These are phyloP conservation scores for Pogonognathellus flavescens DNA, from an alignment of 1,140 invertebrate species.

Conservation along the genomic window DNA sequence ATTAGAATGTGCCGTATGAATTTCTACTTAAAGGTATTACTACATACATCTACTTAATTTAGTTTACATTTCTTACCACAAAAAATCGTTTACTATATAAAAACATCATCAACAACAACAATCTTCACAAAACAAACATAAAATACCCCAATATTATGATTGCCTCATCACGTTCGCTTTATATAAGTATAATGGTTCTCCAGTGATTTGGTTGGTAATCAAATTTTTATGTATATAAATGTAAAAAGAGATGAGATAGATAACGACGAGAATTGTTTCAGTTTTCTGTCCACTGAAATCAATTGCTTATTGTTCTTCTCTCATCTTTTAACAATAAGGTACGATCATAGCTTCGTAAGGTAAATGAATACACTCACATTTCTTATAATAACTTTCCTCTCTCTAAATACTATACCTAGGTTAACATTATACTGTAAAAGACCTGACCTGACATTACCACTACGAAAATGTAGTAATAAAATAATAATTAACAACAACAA, in stretches of 20 bases:
- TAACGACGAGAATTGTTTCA: too few relatives aligned
- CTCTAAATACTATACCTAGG: not conserved
- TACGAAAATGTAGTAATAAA: not conserved
- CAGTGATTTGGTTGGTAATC: constrained; percentile 8
- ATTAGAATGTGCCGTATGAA: too few relatives aligned
- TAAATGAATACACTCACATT: constrained; percentile 47
- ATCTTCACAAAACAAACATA: too few relatives aligned
- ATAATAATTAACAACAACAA: constrained; percentile 19
- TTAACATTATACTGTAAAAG: not conserved
- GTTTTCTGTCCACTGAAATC: not conserved
- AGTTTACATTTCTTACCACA: too few relatives aligned
- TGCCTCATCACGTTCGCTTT: not conserved
- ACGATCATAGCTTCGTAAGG: constrained; percentile 45
- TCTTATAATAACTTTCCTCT: not conserved
- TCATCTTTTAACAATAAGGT: not conserved
- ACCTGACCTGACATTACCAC: constrained; percentile 26
- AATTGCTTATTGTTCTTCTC: constrained; percentile 18
- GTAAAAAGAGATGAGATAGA: too few relatives aligned
- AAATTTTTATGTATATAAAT: not conserved
- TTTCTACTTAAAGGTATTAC: too few relatives aligned
- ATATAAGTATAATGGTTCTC: not conserved
- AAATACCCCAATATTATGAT: constrained; percentile 4
- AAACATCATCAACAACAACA: too few relatives aligned
- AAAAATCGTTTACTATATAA: too few relatives aligned
- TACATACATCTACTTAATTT: too few relatives aligned